Base-by-base conservation (phyloP, 1,140 invertebrate genomes). In the Drosophila nigromelanica region DNA sequence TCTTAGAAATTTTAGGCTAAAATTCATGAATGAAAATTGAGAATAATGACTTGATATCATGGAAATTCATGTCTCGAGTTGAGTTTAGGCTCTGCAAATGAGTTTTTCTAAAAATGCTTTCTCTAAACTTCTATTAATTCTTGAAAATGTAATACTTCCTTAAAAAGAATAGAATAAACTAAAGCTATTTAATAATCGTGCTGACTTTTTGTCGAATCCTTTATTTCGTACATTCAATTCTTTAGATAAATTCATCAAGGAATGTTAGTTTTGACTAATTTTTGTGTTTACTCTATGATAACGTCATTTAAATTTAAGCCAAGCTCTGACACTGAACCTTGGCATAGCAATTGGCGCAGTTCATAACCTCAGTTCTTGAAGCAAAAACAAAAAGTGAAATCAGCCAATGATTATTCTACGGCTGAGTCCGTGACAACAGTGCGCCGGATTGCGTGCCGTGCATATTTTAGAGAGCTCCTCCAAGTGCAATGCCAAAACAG, bases 381-480 rank as follows among this genome's bases (percentile, higher is more conserved):
- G 1, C 8, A 18, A 45, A 45, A 45, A 21, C 39, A 39, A 61
- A 69, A 75, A 81, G 79, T 69, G 64, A 77, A 78, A 81, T 59
- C 78, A 24, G 54, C 12, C 33, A 42, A 45, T 18, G 27, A 51
- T 43, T 51, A 42, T 39, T 43, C 14, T 30, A 37, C 24, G 35
- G 18, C 10, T 15, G 55, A 48, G 40, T 45, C 27, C 39, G 50
- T 70, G 56, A 54, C 61, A 80, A 63, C 40, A 55, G 54, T 48
- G 60, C 39, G 59, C 15, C 37, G 67, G 21, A 67, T 81, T 72
- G 82, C 82, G 72, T 87, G 83, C 64, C 70, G 68, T 64, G 83
- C 83, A 87, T 87, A 86, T 87, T 70, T 76, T 61, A 56, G 62
- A 67, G 54, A 59, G 48, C 10, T 21, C 21, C 62, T 27, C 35